Evolutionary conservation across 2,113 vertebrate genomes (phyloP).

Genomic region (Cisticola juncidis): DNA sequence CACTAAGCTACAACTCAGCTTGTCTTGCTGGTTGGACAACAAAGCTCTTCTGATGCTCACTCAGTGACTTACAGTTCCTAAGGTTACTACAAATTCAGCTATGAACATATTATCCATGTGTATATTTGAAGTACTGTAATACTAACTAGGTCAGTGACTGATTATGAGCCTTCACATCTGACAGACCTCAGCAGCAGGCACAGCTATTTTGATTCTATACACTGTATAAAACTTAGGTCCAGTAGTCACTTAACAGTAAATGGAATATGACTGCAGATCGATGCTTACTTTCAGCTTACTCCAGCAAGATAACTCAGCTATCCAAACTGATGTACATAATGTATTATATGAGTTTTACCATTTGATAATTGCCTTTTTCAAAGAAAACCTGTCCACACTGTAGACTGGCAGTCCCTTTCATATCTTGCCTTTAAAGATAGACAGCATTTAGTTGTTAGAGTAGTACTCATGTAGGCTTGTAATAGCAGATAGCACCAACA

Average conservation of each 20-base stretch:
- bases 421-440: slow-evolving; percentile 56
- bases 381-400: slow-evolving; percentile 58
- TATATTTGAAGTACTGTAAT: slow-evolving; percentile 58
- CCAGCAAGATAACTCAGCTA: slow-evolving; percentile 64
- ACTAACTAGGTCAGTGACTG: slow-evolving; percentile 12
- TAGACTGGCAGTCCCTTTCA: slow-evolving; percentile 61
- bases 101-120: not conserved
- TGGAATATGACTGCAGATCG: slow-evolving; percentile 14
- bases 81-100: not conserved
- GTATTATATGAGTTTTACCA: slow-evolving; percentile 74
- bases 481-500: slow-evolving; percentile 15
- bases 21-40: slow-evolving; percentile 9
- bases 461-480: slow-evolving; percentile 60
- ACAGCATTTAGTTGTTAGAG: slow-evolving; percentile 42
- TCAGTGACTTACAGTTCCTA: slow-evolving; percentile 12
- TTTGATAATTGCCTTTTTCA: slow-evolving; percentile 75
- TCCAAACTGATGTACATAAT: slow-evolving; percentile 69
- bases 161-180: slow-evolving; percentile 30
- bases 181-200: slow-evolving; percentile 60
- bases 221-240: slow-evolving; percentile 3
- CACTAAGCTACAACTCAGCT: not conserved
- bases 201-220: slow-evolving; percentile 18
- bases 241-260: slow-evolving; percentile 41
- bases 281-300: slow-evolving; percentile 57
- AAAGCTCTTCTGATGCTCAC: not conserved